These are phyloP conservation scores for Setophaga kirtlandii DNA, from an alignment of 2,113 vertebrate genomes.

Conservation along the genomic window DNA sequence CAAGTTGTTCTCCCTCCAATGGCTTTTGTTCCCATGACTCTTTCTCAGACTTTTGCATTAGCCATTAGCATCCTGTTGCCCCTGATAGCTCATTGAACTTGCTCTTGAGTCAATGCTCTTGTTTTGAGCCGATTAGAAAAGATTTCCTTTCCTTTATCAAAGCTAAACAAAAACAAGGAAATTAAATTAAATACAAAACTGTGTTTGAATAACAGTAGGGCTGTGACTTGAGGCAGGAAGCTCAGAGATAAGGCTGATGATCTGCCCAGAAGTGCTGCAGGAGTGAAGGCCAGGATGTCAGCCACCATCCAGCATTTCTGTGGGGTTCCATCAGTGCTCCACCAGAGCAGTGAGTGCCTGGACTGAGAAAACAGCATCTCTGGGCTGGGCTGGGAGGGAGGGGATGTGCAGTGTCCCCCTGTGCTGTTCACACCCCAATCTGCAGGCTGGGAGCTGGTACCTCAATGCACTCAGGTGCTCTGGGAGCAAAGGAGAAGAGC, in stretches of 20 bases:
- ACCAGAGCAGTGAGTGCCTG: neutral
- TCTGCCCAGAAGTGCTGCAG: neutral
- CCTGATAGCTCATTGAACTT: conserved; percentile 60
- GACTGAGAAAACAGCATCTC: neutral
- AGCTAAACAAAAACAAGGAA: conserved; percentile 72
- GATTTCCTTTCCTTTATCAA: conserved; percentile 70
- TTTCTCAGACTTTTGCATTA: conserved; percentile 37
- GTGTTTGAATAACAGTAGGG: conserved; percentile 49
- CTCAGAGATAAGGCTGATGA: conserved; percentile 60
- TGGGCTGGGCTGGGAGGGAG: neutral
- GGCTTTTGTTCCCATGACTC: conserved; percentile 58
- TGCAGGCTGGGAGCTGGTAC: neutral
- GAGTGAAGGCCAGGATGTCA: neutral
- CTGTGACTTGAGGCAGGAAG: conserved; percentile 64
- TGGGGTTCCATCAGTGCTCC: neutral
- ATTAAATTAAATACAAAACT: conserved; percentile 65
- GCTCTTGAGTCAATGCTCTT: conserved; percentile 52
- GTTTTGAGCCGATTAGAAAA: conserved; percentile 59
- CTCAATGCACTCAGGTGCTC: neutral
- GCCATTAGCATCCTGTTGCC: conserved; percentile 46
- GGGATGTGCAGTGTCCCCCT: neutral
- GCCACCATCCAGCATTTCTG: neutral
- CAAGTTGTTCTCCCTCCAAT: conserved; percentile 11
- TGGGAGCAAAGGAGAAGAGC: neutral
- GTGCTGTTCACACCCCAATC: neutral